phyloP scores from a whole-genome alignment of 2,113 vertebrate genomes.

The Ciconia stormi region DNA sequence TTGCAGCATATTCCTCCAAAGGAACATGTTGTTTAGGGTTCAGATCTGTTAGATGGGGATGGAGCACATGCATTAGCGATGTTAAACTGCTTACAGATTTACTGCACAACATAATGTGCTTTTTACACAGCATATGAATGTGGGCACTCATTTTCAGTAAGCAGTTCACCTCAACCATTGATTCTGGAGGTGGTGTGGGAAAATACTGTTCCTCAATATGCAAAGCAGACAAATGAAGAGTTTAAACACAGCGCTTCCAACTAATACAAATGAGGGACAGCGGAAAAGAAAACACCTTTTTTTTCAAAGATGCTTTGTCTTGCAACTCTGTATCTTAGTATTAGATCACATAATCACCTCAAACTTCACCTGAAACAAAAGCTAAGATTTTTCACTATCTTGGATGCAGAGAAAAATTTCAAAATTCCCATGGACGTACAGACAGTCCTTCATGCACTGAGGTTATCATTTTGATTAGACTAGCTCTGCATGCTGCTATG shows the following conservation, averaged over 20 bases:
- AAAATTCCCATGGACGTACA: not conserved
- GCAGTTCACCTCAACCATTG: not conserved
- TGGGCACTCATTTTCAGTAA: not conserved
- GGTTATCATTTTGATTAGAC: not conserved
- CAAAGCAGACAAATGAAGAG: not conserved
- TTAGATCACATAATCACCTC: not conserved
- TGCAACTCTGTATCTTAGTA: rapidly evolving
- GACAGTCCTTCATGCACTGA: not conserved
- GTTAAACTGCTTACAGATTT: not conserved
- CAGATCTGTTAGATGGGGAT: slow-evolving; percentile 72
- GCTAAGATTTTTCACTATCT: not conserved
- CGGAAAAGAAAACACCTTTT: not conserved
- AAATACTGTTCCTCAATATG: not conserved
- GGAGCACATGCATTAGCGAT: rapidly evolving
- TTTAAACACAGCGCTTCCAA: not conserved
- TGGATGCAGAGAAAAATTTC: not conserved
- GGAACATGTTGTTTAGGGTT: slow-evolving; percentile 90
- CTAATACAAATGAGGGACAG: not conserved
- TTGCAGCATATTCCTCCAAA: slow-evolving; percentile 83
- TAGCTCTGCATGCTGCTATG: not conserved
- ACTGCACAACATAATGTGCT: rapidly evolving
- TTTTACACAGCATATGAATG: rapidly evolving
- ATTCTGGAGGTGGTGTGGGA: not conserved
- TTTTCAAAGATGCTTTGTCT: not conserved
- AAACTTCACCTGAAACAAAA: not conserved